Evolutionary conservation across 2,797 vertebrate genomes (phyloP).

Genomic region (Sebastes itinus): DNA sequence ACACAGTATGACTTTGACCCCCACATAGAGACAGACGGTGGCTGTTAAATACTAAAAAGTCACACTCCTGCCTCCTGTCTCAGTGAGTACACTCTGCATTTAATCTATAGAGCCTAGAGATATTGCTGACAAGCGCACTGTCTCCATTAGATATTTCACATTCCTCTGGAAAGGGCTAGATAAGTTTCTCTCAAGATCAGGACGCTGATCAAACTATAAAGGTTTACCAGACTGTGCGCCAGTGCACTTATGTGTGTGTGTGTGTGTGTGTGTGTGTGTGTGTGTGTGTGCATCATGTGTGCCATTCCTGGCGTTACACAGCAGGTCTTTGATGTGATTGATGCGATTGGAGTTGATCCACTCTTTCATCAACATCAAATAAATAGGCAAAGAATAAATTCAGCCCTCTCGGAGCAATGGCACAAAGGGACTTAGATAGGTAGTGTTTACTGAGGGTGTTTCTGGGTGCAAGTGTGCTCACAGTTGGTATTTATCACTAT

Average conservation of each 20-base stretch:
- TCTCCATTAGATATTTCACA: constrained; percentile 51
- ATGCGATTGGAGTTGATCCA: constrained; percentile 67
- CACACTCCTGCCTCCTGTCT: constrained; percentile 21
- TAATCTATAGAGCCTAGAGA: constrained; percentile 22
- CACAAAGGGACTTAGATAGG: constrained; percentile 36
- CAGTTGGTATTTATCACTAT: neutral
- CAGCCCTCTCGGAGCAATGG: constrained; percentile 14
- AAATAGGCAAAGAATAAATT: constrained; percentile 60
- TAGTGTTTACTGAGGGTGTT: constrained; percentile 26
- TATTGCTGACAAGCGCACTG: constrained; percentile 41
- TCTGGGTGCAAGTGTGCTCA: constrained; percentile 2
- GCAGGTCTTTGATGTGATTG: constrained; percentile 71
- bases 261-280: neutral
- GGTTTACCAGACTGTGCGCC: constrained; percentile 35
- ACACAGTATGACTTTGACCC: constrained; percentile 36
- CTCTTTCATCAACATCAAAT: constrained; percentile 75
- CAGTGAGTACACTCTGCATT: constrained; percentile 18
- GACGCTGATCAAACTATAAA: constrained; percentile 59
- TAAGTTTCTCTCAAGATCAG: constrained; percentile 62
- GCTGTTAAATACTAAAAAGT: constrained; percentile 37
- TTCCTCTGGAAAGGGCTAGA: constrained; percentile 53
- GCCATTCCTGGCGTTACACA: constrained; percentile 50
- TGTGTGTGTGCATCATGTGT: constrained; percentile 13
- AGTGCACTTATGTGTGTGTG: neutral
- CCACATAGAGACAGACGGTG: constrained; percentile 23